phyloP scores from a whole-genome alignment of 2,113 vertebrate species.

The Protobothrops flavoviridis region DNA sequence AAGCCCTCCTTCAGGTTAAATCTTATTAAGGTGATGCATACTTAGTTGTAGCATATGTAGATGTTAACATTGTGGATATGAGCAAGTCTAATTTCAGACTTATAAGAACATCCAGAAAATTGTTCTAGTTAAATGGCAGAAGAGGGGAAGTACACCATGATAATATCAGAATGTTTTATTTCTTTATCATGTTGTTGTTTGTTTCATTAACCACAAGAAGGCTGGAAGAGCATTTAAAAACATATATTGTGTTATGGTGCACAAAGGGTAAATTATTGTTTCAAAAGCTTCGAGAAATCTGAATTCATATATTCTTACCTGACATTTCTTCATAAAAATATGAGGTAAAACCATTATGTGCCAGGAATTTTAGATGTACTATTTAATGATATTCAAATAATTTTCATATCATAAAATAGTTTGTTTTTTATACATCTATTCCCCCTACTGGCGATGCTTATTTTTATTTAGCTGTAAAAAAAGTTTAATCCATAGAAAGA shows the following conservation, averaged over 20 bases:
- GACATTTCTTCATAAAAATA: constrained; percentile 35
- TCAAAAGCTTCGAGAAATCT: not conserved
- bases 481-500: constrained; percentile 37
- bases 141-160: not conserved
- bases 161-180: constrained; percentile 7
- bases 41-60: not conserved
- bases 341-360: constrained; percentile 51
- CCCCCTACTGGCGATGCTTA: constrained; percentile 80
- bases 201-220: constrained; percentile 13
- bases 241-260: constrained; percentile 7
- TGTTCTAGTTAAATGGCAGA: not conserved
- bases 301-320: not conserved
- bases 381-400: constrained; percentile 55
- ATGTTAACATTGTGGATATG: not conserved
- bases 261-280: constrained; percentile 30
- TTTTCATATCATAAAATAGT: constrained; percentile 65
- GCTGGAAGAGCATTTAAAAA: not conserved
- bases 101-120: not conserved
- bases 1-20: not conserved
- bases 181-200: constrained; percentile 2
- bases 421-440: constrained; percentile 79
- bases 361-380: constrained; percentile 61
- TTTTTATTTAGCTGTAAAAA: constrained; percentile 68
- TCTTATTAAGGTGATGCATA: not conserved
- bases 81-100: not conserved